Conservation (phyloP, 2,888 invertebrate genomes). For the Ophion ventricosus region DNA sequence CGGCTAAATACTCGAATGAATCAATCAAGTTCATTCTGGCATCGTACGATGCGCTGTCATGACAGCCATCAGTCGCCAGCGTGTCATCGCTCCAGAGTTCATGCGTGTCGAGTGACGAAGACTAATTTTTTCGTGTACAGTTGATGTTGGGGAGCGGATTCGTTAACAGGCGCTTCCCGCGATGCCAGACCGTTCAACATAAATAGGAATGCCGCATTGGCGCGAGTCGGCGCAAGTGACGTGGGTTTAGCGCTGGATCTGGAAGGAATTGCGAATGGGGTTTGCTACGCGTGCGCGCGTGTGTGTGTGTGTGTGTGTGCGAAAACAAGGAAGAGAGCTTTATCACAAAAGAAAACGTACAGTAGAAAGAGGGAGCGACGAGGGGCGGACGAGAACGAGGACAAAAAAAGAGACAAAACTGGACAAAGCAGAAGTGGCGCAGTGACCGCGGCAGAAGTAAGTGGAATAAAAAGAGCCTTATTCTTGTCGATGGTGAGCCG, state of each 20-base stretch:
- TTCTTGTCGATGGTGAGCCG: too few species aligned
- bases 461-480: too few species aligned
- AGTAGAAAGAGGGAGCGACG: not conserved
- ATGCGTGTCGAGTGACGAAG: too few species aligned
- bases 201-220: slow-evolving; percentile 81
- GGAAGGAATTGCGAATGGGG: slow-evolving; percentile 51
- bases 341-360: not conserved
- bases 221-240: slow-evolving; percentile 77
- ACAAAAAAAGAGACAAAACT: not conserved
- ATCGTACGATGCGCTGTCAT: too few species aligned
- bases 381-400: not conserved
- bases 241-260: slow-evolving; percentile 52
- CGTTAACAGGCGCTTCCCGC: slow-evolving; percentile 63
- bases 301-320: slow-evolving; percentile 4
- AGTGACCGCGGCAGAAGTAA: too few species aligned
- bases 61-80: too few species aligned
- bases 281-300: not conserved
- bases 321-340: slow-evolving; percentile 19
- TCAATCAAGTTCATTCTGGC: too few species aligned
- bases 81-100: too few species aligned
- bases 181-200: slow-evolving; percentile 81
- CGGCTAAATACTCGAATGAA: too few species aligned
- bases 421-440: not conserved
- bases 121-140: slow-evolving; percentile 14
- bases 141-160: slow-evolving; percentile 10